phyloP scores from a whole-genome alignment of 2,113 vertebrate species.

The Phrynocephalus versicolor region DNA sequence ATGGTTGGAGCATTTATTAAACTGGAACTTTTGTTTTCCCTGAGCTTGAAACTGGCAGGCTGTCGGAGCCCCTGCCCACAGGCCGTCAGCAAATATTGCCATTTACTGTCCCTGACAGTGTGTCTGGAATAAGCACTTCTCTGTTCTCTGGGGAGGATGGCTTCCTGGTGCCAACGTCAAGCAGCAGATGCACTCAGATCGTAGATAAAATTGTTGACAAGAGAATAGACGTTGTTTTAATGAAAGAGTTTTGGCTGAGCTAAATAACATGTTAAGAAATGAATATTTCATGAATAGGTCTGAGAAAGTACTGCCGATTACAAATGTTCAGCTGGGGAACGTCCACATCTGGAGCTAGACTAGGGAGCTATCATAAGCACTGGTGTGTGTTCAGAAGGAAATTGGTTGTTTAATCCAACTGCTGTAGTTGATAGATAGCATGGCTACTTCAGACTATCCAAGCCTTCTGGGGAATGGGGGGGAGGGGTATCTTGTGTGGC shows the following conservation, averaged over 20 bases:
- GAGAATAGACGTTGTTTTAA: not conserved
- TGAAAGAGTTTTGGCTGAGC: not conserved
- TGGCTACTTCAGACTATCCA: not conserved
- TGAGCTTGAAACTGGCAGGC: conserved; percentile 2
- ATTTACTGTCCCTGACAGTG: conserved; percentile 9
- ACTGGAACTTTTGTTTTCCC: conserved; percentile 4
- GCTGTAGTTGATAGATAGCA: not conserved
- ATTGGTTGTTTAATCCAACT: not conserved
- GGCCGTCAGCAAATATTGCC: conserved; percentile 5
- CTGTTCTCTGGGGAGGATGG: not conserved
- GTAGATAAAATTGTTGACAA: not conserved
- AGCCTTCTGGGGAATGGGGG: not conserved
- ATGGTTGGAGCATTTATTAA: conserved; percentile 2
- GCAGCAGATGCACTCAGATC: not conserved
- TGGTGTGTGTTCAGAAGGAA: not conserved
- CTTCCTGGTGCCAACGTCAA: not conserved
- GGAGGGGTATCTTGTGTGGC: too few relatives aligned
- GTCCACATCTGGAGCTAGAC: not conserved
- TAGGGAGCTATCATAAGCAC: not conserved
- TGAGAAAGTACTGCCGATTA: not conserved
- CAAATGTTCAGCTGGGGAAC: not conserved
- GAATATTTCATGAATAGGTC: not conserved
- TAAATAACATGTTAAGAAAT: not conserved
- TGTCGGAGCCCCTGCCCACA: conserved; percentile 14
- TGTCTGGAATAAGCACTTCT: conserved; percentile 17